Evolutionary conservation across 2,797 vertebrate species (phyloP), one percentile per base, ranked within the genome.

Genomic region (Echiichthys vipera): DNA sequence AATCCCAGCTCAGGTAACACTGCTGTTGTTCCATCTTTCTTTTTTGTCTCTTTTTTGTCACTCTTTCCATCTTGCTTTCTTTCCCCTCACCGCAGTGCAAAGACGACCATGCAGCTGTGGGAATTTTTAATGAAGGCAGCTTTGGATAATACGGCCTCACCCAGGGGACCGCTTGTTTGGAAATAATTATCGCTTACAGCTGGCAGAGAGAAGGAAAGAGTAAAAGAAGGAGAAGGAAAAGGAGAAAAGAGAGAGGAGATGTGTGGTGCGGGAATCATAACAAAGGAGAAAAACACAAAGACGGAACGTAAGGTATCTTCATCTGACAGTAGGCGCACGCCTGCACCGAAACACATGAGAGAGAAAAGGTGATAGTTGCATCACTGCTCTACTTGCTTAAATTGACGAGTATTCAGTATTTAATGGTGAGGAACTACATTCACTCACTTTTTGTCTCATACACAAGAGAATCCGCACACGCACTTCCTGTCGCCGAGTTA

Each of bases 141-240:
- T 81, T 87, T 73, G 84, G 88, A 91, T 86, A 88, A 88, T 89
- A 73, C 69, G 45, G 65, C 54, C 72, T 82, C 74, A 81, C 89
- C 85, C 88, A 67, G 54, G 90, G 88, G 91, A 93, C 73, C 58
- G 70, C 87, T 90, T 92, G 91, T 93, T 93, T 93, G 86, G 87
- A 93, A 89, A 91, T 92, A 92, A 93, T 93, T 89, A 92, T 92
- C 84, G 88, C 84, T 82, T 90, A 83, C 90, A 93, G 91, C 89
- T 90, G 88, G 84, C 70, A 65, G 77, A 84, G 65, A 56, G 74
- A 71, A 69, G 54, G 36, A 49, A 50, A 49, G 59, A 51, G 43
- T 59, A 45, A 75, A 53, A 70, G 22, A 71, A 62, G 10, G 36
- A 43, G 34, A 50, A 18, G n/a, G 32, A 45, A 17, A 34, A 57